Evolutionary conservation across 1,140 invertebrate species (phyloP), one percentile per base, ranked within the genome.

Genomic region (Drosophila suzukii): DNA sequence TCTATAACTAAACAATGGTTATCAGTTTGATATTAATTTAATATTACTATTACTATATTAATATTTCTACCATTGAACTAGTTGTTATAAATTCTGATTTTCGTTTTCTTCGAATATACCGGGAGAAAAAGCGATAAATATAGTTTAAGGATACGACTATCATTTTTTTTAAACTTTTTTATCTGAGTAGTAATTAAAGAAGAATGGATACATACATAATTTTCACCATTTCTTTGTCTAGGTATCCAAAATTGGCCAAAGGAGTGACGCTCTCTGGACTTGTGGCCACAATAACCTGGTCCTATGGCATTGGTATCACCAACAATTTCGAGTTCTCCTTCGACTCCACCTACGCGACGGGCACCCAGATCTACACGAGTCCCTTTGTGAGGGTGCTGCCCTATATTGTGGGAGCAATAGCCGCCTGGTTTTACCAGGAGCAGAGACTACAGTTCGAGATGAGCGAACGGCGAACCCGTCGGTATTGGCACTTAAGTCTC

Each of bases 311-410:
- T 6, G 88, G 90, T 5, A 74, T 91, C 13, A 78, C 61, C 11
- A 50, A 46, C 12, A 80, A 84, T 12, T 91, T 86, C 32, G 81
- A 91, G 56, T 80, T 92, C 46, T 91, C 91, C 3, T 91, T 92
- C 32, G 92, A 92, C 39, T 54, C 89, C 6, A 67, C 83, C 0
- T 83, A 90, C 27, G 74, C 76, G 10, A 89, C 88, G 0, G 88
- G 81, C n/a, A 90, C 90, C 0, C 72, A 83, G 6, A 80, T 92
- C 47, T 92, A 92, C 24, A 92, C 81, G 2, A 90, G 85, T 74
- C 81, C 92, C 3, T 91, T 91, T 24, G 90, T 92, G 0, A 84
- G 92, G 1, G 58, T 92, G 0, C 49, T 92, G 27, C 92, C 92
- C 17, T 92, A 92, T 24, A 78, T 90, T 2, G 60, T 92, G 32